Conservation (phyloP, 2,888 invertebrate genomes). For the Mactromeris polynyma region DNA sequence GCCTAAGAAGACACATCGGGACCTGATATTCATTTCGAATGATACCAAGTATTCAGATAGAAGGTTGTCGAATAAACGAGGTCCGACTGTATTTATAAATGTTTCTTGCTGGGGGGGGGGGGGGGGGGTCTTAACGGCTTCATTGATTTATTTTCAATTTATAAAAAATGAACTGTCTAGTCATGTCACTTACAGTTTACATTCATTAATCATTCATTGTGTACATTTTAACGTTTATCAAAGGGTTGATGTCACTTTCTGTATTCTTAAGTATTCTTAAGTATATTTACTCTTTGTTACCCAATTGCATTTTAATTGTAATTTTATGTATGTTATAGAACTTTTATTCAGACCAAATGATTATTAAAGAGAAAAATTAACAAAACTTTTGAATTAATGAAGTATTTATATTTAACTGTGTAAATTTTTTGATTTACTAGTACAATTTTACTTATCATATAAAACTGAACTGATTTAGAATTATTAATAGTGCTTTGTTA, state of each 20-base stretch:
- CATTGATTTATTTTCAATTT: not conserved
- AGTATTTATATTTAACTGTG: not conserved
- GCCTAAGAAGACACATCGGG: too few species aligned
- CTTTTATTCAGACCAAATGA: not conserved
- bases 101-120: not conserved
- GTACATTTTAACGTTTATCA: not conserved
- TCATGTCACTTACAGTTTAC: not conserved
- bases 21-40: too few species aligned
- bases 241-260: not conserved
- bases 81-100: too few species aligned
- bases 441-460: too few species aligned
- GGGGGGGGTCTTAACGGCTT: too few species aligned
- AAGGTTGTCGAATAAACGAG: too few species aligned
- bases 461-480: too few species aligned
- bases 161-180: too few species aligned
- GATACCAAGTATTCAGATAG: too few species aligned
- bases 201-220: not conserved
- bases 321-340: not conserved
- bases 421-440: too few species aligned
- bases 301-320: not conserved
- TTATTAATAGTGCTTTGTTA: too few species aligned
- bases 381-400: not conserved
- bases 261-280: not conserved
- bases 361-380: not conserved
- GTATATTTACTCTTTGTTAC: not conserved